phyloP scores from a whole-genome alignment of 1,140 invertebrate genomes.

The Penaeus chinensis region DNA sequence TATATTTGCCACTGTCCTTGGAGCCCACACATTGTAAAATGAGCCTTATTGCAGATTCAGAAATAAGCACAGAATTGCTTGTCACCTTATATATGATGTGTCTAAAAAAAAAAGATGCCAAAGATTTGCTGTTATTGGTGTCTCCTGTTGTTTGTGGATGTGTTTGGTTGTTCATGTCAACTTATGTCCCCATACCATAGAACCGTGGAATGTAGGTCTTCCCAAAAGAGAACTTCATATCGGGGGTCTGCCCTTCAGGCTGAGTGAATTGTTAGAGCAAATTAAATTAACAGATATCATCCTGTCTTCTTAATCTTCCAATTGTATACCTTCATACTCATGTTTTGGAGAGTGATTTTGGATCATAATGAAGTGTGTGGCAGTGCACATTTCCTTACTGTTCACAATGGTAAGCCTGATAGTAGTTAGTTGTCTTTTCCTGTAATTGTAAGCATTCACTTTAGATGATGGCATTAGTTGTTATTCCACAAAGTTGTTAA shows the following conservation, averaged over 20 bases:
- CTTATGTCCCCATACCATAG: conserved; percentile 41
- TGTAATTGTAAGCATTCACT: conserved; percentile 55
- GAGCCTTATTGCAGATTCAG: conserved; percentile 58
- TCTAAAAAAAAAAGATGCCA: conserved; percentile 53
- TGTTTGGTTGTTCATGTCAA: conserved; percentile 55
- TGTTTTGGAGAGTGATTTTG: conserved; percentile 36
- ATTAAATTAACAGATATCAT: conserved; percentile 43
- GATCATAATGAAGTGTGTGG: conserved; percentile 52
- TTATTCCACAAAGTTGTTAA: conserved; percentile 60
- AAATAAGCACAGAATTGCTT: conserved; percentile 28
- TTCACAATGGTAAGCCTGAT: conserved; percentile 42
- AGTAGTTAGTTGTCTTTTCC: conserved; percentile 56
- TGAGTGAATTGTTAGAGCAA: conserved; percentile 3
- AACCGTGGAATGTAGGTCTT: conserved; percentile 57
- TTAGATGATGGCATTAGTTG: conserved; percentile 59
- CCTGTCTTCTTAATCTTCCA: conserved; percentile 52
- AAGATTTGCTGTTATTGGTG: conserved; percentile 61
- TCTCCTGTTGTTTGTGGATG: conserved; percentile 57
- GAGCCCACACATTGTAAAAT: conserved; percentile 52
- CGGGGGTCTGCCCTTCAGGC: conserved; percentile 15
- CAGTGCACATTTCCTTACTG: conserved; percentile 56
- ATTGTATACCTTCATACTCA: conserved; percentile 55
- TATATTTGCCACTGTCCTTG: conserved; percentile 42
- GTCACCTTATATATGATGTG: conserved; percentile 47
- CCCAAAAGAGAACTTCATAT: conserved; percentile 52